A percentile compares a stretch with the other conserved stretches of the same genome.
phyloP scores from a whole-genome alignment of 2,113 vertebrate genomes.

The Motacilla tschutschensis region DNA sequence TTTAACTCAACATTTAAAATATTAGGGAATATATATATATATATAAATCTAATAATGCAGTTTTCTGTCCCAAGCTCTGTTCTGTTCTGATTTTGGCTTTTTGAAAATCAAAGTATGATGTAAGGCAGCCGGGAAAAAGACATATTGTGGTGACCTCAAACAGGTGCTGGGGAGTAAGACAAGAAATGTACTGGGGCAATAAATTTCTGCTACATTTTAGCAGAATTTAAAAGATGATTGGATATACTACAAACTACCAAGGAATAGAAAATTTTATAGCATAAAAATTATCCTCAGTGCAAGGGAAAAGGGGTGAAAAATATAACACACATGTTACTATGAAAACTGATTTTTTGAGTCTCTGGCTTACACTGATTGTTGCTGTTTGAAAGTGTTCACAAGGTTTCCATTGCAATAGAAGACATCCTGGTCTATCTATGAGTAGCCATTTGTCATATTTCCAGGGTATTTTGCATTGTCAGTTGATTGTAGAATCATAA shows the following conservation, averaged over 20 bases:
- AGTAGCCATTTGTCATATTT: neutral
- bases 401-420: neutral
- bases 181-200: rapidly evolving
- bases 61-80: neutral
- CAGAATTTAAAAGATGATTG: neutral
- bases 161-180: neutral
- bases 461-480: neutral
- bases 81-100: neutral
- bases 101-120: neutral
- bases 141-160: neutral
- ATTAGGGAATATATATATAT: neutral
- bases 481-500: neutral
- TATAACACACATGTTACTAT: neutral
- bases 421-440: neutral
- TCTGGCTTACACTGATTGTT: neutral
- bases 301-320: neutral
- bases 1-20: neutral
- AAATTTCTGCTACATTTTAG: neutral
- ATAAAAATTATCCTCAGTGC: neutral
- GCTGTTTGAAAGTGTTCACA: neutral
- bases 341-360: neutral
- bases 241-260: neutral
- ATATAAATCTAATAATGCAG: neutral
- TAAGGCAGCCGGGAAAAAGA: neutral
- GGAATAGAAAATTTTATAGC: neutral